Evolutionary conservation across 1,140 invertebrate genomes (phyloP), one percentile per base, ranked within the genome.

Genomic region (Halictus rubicundus): DNA sequence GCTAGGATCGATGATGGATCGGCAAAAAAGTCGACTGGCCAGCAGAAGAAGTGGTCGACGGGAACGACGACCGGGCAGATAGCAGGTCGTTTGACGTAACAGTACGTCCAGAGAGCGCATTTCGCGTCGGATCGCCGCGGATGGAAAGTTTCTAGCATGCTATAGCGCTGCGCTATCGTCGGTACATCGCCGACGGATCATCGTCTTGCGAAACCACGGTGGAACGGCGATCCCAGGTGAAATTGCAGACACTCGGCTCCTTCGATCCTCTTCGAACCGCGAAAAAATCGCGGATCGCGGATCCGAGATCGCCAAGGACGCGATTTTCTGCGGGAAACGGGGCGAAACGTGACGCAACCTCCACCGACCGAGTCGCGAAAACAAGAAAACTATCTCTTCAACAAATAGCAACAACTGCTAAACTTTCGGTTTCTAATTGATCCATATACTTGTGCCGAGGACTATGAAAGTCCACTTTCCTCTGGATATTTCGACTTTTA

Each of bases 71-170:
- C 52, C 72, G 60, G 14, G 27, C 60, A 21, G 61, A 27, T 14
- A 46, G 12, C 42, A 25, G 46, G 27, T 54, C 25, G 60, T 54
- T 74, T 74, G 61, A 74, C 72, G 72, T 74, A 74, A 74, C 46
- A 65, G 25, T 23, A 42, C 54, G 54, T 57, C 54, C 54, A 64
- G 63, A 52, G 52, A 27, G 64, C 68, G 25, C 73, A 68, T 81
- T 60, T 16, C 49, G 14, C 60, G 6, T 77, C 42, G 59, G 57
- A 27, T 42, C 39, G 60, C 46, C 66, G 46, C 76, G 63, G 68
- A 68, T 72, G 70, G 60, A 82, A 82, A 79, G 70, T 78, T 74
- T 80, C 42, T 12, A 46, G 42, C 42, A 12, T 12, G 2, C 42
- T 12, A 10, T 46, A 14, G 10, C 2, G 10, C 42, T 3, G 12